These are phyloP conservation scores for Myotis vivesi DNA, from an alignment of 2,797 vertebrate genomes.

Conservation along the genomic window DNA sequence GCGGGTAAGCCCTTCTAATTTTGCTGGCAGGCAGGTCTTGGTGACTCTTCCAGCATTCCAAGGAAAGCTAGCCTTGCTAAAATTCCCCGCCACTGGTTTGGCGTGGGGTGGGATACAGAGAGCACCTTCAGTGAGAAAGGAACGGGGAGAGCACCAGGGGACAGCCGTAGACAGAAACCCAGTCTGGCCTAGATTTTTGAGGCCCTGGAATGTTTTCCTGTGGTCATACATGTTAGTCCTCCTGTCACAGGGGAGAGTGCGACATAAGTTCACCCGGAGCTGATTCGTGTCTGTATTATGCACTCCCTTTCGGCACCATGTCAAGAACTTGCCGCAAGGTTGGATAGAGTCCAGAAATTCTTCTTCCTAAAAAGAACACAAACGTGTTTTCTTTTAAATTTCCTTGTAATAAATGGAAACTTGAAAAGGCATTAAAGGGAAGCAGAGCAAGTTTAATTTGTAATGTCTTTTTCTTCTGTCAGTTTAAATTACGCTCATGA, in stretches of 20 bases:
- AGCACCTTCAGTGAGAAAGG: not conserved
- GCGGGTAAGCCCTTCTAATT: not conserved
- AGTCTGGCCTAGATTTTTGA: not conserved
- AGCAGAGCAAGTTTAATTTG: constrained; percentile 58
- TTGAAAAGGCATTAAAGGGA: constrained; percentile 60
- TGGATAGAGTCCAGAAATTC: constrained; percentile 43
- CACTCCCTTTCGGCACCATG: not conserved
- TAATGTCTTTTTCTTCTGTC: constrained; percentile 70
- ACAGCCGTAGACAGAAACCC: not conserved
- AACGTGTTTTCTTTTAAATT: constrained; percentile 50
- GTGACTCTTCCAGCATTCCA: not conserved
- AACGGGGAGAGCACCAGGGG: not conserved
- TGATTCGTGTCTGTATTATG: not conserved
- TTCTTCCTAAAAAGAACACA: constrained; percentile 43
- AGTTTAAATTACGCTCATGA: constrained; percentile 73
- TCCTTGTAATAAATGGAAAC: constrained; percentile 56
- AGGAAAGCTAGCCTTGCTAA: constrained; percentile 5
- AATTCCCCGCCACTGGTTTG: not conserved
- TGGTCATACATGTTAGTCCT: not conserved
- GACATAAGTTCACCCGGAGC: not conserved
- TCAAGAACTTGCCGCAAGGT: constrained; percentile 26
- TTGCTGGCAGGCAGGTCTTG: not conserved
- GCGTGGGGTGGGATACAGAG: not conserved
- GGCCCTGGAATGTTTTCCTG: not conserved
- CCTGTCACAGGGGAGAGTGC: not conserved